These are phyloP conservation scores for Ctenopoma multispine DNA, from an alignment of 2,797 vertebrate genomes.

Conservation along the genomic window DNA sequence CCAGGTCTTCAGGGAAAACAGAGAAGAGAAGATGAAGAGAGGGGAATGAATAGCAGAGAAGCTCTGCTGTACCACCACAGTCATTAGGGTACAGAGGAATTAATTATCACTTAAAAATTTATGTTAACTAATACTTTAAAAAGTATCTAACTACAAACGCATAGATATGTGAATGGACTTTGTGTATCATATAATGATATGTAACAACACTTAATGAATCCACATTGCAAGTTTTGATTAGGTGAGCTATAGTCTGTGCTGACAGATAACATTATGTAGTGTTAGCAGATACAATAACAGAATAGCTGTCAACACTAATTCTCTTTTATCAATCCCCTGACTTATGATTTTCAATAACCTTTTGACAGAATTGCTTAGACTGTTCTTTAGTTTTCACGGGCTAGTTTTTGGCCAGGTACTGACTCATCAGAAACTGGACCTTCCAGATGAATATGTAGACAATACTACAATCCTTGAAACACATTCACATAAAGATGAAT, in stretches of 20 bases:
- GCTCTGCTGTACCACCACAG: conserved; percentile 27
- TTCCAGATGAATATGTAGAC: too few species aligned
- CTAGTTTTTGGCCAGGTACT: too few species aligned
- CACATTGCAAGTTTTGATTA: not conserved
- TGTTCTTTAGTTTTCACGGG: too few species aligned
- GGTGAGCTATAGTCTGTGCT: not conserved
- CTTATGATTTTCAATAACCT: too few species aligned
- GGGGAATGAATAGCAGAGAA: conserved; percentile 58
- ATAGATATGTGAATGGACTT: conserved; percentile 16
- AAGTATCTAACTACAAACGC: conserved; percentile 19
- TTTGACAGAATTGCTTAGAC: too few species aligned
- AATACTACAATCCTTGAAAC: too few species aligned
- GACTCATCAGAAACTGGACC: too few species aligned
- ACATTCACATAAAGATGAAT: not conserved
- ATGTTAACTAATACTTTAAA: conserved; percentile 53
- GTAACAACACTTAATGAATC: not conserved
- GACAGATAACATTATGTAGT: not conserved
- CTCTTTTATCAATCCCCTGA: too few species aligned
- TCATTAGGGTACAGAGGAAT: conserved; percentile 49
- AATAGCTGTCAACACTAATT: too few species aligned
- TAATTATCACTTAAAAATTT: conserved; percentile 56
- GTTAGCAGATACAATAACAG: not conserved
- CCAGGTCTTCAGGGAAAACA: conserved; percentile 70
- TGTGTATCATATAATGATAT: not conserved
- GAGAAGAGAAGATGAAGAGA: conserved; percentile 60